Base-by-base conservation (phyloP, 2,797 vertebrate genomes). In the Emys orbicularis region DNA sequence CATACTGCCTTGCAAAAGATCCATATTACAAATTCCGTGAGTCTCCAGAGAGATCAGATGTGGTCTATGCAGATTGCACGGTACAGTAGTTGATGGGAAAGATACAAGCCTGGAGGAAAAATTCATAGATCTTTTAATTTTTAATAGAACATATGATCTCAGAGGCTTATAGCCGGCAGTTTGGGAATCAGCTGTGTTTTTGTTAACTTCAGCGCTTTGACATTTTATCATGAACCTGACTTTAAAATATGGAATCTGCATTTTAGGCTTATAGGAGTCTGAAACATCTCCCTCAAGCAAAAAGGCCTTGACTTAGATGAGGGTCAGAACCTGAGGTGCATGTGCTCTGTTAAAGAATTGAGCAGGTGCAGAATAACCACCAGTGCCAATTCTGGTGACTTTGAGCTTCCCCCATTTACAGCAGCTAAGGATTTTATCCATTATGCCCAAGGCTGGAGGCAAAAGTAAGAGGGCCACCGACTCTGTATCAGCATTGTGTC, bases 61-160 rank as follows among this genome's bases (percentile, higher is more conserved):
- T 44, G 44, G 13, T 44, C 44, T 4, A 94, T 57, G 50, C 88
- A 90, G 16, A n/a, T 88, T 86, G 59, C 52, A 74, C 56, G 16
- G 83, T 89, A 84, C 86, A 90, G 86, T 74, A 88, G 37, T 68
- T 89, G 90, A 95, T 8, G 37, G 96, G 59, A 7, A 93, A 93
- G 90, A 92, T 56, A 37, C 95, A 96, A 86, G 89, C 79, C n/a
- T 44, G 8, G 11, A 81, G 59, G 82, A 6, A 6, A 44, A 90
- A 74, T 3, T 76, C 41, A 76, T 83, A n/a, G 29, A 4, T 1
- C 2, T 0, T 65, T 21, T 2, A 11, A 49, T 68, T 95, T 92
- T 92, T 91, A 93, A 90, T 52, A 49, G 84, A 96, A 81, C 47
- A 76, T 82, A 92, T 89, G 91, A 97, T 79, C 49, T 68, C 79